These are phyloP conservation scores for Spea hammondii DNA, from an alignment of 2,797 vertebrate genomes.

Conservation along the genomic window DNA sequence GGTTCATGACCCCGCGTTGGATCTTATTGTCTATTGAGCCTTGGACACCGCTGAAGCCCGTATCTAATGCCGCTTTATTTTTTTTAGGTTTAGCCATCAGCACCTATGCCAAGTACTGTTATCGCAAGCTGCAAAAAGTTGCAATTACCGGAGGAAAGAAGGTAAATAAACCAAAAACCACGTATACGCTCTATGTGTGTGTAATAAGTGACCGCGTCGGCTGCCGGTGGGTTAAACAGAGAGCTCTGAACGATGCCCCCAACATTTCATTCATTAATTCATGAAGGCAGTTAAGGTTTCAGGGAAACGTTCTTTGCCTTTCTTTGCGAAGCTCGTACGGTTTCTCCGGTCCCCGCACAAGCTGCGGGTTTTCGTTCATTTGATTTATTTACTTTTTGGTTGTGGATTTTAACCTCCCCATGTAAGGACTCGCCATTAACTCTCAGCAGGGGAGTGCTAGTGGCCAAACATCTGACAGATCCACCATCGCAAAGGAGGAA, in stretches of 20 bases:
- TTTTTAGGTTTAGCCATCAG: slow-evolving; percentile 80
- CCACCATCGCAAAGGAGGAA: no score
- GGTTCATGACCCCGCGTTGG: no score
- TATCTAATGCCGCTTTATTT: slow-evolving; percentile 34
- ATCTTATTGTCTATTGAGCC: no score
- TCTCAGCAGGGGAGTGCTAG: slow-evolving; percentile 29
- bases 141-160: slow-evolving; percentile 86
- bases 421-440: slow-evolving; percentile 30
- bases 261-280: slow-evolving; percentile 8
- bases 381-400: slow-evolving; percentile 31
- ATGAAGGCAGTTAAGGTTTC: background rate
- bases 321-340: background rate
- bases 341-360: background rate
- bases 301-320: background rate
- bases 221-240: no score
- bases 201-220: no score
- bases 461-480: slow-evolving; percentile 5
- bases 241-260: background rate
- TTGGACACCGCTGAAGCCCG: no score
- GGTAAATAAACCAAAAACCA: slow-evolving; percentile 61
- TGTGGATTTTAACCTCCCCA: slow-evolving; percentile 45
- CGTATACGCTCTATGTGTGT: no score
- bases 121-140: slow-evolving; percentile 86
- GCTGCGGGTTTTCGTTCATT: slow-evolving; percentile 31
- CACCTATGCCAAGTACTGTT: slow-evolving; percentile 86